phyloP scores from a whole-genome alignment of 2,113 vertebrate genomes.

The Scomber scombrus region DNA sequence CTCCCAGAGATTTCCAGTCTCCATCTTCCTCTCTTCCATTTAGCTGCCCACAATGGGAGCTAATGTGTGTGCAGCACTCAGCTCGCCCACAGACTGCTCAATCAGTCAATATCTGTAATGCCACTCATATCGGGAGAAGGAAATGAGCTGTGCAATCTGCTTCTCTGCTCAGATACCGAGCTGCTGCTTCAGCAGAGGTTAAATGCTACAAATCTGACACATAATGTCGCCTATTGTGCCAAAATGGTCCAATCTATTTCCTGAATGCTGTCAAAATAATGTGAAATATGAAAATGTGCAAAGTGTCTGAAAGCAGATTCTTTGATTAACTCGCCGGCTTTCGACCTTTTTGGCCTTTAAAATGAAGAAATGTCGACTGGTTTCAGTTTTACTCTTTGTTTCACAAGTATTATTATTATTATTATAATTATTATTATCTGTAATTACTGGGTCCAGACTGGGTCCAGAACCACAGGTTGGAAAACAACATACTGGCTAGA shows the following conservation, averaged over 20 bases:
- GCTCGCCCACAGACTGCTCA: conserved; percentile 63
- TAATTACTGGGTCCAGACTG: no score
- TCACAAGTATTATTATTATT: no score
- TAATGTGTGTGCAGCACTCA: conserved; percentile 53
- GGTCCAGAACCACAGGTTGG: no score
- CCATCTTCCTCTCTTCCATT: conserved; percentile 44
- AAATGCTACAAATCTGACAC: no score
- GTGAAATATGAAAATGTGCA: conserved; percentile 29
- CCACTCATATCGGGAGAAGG: conserved; percentile 68
- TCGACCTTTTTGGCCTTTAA: conserved; percentile 7
- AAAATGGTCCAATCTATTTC: conserved; percentile 30
- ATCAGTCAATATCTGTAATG: conserved; percentile 54
- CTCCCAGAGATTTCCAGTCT: conserved; percentile 61
- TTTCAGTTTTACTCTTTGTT: no score
- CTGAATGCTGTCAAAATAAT: conserved; percentile 44
- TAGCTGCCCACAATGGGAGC: conserved; percentile 73
- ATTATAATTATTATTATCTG: no score
- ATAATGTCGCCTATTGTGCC: conserved; percentile 48
- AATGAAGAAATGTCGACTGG: neutral
- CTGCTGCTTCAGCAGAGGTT: neutral
- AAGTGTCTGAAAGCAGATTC: neutral
- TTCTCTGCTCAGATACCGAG: conserved; percentile 23
- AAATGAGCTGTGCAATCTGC: conserved; percentile 64
- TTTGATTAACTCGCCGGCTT: neutral
- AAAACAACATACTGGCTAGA: no score